Percentiles rank a stretch among this genome's conserved stretches.
Evolutionary conservation across 2,113 vertebrate genomes (phyloP).

Genomic region (Hirundichthys speculiger): DNA sequence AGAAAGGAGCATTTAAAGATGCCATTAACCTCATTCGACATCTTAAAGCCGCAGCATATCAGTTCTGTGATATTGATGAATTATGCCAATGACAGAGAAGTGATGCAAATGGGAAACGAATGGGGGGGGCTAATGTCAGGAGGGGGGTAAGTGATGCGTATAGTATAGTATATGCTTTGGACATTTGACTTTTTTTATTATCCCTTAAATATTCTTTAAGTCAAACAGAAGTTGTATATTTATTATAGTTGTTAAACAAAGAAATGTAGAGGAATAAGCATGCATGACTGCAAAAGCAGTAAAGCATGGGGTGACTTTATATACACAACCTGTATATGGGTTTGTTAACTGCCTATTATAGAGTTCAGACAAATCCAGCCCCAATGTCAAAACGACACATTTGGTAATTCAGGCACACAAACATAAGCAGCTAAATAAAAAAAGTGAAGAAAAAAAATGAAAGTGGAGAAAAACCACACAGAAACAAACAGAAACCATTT

Average conservation of each 20-base stretch:
- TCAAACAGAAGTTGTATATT: conserved; percentile 1
- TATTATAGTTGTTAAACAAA: too few relatives aligned
- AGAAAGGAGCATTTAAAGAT: conserved; percentile 75
- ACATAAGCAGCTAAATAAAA: conserved; percentile 40
- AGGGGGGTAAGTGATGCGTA: conserved; percentile 21
- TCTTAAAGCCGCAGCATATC: conserved; percentile 56
- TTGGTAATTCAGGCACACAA: conserved; percentile 13
- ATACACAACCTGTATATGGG: too few relatives aligned
- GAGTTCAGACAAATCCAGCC: conserved; percentile 34
- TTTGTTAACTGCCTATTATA: conserved; percentile 48
- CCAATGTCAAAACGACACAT: conserved; percentile 15
- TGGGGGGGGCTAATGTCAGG: conserved; percentile 10
- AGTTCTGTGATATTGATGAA: conserved; percentile 64
- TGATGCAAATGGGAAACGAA: conserved; percentile 39
- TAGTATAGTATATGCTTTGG: background rate
- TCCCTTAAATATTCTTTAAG: conserved; percentile 18
- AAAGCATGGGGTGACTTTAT: background rate
- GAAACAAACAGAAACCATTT: conserved; percentile 41
- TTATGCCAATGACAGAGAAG: conserved; percentile 39
- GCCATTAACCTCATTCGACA: conserved; percentile 72
- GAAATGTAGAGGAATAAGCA: too few relatives aligned
- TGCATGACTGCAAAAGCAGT: too few relatives aligned
- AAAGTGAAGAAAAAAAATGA: background rate
- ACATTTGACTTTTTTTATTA: conserved; percentile 20
- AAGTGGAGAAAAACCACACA: conserved; percentile 42